Base-by-base conservation (phyloP, 2,797 vertebrate genomes). In the Allobates femoralis region DNA sequence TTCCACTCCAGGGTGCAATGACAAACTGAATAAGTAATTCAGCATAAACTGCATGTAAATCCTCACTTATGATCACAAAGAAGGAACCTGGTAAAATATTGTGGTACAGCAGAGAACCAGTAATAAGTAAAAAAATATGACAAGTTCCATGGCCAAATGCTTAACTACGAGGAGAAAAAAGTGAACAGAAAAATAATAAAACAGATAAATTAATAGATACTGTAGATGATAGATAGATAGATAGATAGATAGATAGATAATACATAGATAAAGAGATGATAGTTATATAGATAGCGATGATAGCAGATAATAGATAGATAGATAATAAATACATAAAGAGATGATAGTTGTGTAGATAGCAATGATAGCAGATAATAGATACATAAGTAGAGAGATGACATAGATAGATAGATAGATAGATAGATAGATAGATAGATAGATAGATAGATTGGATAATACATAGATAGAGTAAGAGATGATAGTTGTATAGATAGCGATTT, bases 21-120 rank as follows among this genome's bases (percentile, higher is more conserved):
- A 81, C 78, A 81, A 86, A 81, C 32, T 75, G 58, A 86, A 86
- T 62, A 81, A 86, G 78, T 81, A 81, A 81, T 81, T 74, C 85
- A 86, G 85, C 78, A 86, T 71, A 85, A 86, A 60, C 53, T 74
- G 78, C 5, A 53, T 19, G 62, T 74, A 71, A 81, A 64, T 74
- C 30, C 56, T 50, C 41, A 28, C 78, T 75, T 30, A 64, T 7
- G 55, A 81, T 74, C 26, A 64, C 19, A 64, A 62, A 86, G 67
- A n/a, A 84, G 19, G 30, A 88, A 88, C 77, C 73, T 41, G 28
- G 8, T 66, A 64, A 85, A 85, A 58, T 67, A 62, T 83, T 37
- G 41, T 14, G 18, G 30, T 78, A 69, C 50, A 69, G 23, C 37
- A 55, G 19, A 81, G 30, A 30, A 21, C 5, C 46, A 12, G 16